Base-by-base conservation (phyloP, 2,888 invertebrate genomes). In the Malthinus flaveolus region DNA sequence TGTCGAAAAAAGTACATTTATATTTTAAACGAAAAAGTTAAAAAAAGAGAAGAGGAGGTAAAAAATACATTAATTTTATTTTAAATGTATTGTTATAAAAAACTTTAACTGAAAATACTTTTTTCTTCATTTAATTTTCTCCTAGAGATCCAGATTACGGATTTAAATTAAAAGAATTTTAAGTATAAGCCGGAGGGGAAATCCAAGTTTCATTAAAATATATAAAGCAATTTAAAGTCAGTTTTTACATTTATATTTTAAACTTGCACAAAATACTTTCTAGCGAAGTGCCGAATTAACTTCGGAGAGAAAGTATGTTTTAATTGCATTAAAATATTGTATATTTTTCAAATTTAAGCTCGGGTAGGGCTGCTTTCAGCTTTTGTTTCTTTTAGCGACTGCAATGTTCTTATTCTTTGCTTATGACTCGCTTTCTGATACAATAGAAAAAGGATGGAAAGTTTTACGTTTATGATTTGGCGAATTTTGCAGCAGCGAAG, bases 241-340 rank as follows among this genome's bases (percentile, higher is more conserved):
- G 66, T 69, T 60, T 63, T 64, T 67, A 63, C 65, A 65, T 68
- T 67, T 67, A 68, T 66, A 65, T 66, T 66, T 65, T 62, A 63
- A 65, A 67, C 63, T 68, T 69, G 62, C 55, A 61, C 61, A 61
- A 64, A 68, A 70, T 66, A 66, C 67, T 62, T 66, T 61, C 53
- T 56, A 49, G 59, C 61, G 63, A 65, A 65, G 64, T 65, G 63
- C 66, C 58, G 66, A 68, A 68, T 68, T 68, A 68, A 68, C 68
- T 68, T 64, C 57, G 61, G 54, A 55, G 61, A 65, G 63, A 68
- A 71, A 68, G 70, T 71, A 69, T 71, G 69, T 71, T 71, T 71
- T 71, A 71, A 71, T 71, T 71, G 71, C 70, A 71, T 71, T 71
- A 71, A 71, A 70, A 71, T 71, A 71, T 71, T 69, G 66, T 71